These are phyloP conservation scores for Pangasius larnaudii DNA, from an alignment of 2,797 vertebrate species.

Conservation along the genomic window DNA sequence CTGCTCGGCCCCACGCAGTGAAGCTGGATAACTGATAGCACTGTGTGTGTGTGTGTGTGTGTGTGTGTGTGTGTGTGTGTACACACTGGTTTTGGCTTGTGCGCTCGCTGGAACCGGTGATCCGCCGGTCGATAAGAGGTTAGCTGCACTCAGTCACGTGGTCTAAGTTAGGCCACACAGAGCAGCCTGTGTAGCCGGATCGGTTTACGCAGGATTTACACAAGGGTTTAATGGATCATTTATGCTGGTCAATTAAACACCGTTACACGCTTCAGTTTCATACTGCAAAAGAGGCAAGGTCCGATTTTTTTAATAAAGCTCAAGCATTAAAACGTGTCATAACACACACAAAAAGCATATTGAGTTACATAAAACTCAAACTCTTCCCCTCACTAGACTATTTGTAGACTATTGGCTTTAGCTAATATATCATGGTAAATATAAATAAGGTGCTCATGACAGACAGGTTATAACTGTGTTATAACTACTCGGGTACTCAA, in stretches of 20 bases:
- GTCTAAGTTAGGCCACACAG: slow-evolving; percentile 17
- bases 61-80: slow-evolving; percentile 70
- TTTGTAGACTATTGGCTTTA: neutral
- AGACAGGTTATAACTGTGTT: neutral
- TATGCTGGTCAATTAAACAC: slow-evolving; percentile 30
- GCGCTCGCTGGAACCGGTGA: slow-evolving; percentile 38
- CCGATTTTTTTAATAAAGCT: slow-evolving; percentile 14
- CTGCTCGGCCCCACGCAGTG: slow-evolving; percentile 63
- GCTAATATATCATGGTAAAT: neutral
- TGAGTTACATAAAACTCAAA: neutral
- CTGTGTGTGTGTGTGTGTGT: slow-evolving; percentile 69
- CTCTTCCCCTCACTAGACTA: neutral
- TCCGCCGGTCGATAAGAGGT: slow-evolving; percentile 43
- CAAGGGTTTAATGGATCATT: slow-evolving; percentile 43
- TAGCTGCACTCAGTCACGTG: slow-evolving; percentile 24
- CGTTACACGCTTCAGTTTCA: slow-evolving; percentile 34
- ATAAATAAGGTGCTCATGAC: neutral
- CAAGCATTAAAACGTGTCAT: neutral
- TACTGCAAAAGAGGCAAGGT: slow-evolving; percentile 36
- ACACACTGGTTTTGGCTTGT: slow-evolving; percentile 58
- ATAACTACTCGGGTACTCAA: neutral
- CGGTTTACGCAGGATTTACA: slow-evolving; percentile 40
- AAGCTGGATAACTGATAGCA: slow-evolving; percentile 70
- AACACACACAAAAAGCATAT: neutral
- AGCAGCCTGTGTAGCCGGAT: slow-evolving; percentile 24